phyloP scores from a whole-genome alignment of 2,888 invertebrate species.

The Pegoplata infirma region DNA sequence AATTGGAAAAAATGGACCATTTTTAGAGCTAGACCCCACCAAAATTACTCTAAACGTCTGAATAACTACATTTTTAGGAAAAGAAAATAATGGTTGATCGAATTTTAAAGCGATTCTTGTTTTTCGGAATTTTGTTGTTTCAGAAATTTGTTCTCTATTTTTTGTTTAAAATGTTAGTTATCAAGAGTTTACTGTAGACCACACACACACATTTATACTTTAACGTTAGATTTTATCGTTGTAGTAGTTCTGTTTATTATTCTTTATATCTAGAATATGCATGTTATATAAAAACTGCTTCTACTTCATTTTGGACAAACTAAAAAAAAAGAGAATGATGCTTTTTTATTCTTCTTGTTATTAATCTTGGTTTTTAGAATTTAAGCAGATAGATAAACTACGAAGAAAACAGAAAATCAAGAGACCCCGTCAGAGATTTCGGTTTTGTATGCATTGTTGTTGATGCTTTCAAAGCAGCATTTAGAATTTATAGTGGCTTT shows the following conservation, averaged over 20 bases:
- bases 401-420: not conserved
- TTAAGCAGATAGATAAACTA: not conserved
- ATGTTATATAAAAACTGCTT: not conserved
- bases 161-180: no score
- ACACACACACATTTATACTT: not conserved
- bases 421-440: constrained; percentile 9
- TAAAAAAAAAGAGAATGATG: not conserved
- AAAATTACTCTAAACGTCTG: no score
- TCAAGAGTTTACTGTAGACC: no score
- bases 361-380: not conserved
- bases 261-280: not conserved
- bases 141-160: no score
- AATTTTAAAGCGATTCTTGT: no score
- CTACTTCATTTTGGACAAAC: not conserved
- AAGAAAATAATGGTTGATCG: no score
- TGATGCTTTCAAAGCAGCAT: not conserved
- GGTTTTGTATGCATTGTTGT: not conserved
- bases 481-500: constrained; percentile 29
- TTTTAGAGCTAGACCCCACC: no score
- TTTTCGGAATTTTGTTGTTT: no score
- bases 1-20: no score
- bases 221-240: not conserved
- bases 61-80: no score
- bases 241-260: no score
- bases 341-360: not conserved